These are phyloP conservation scores for Apodemia duryi DNA, from an alignment of 2,888 invertebrate species.

Conservation along the genomic window DNA sequence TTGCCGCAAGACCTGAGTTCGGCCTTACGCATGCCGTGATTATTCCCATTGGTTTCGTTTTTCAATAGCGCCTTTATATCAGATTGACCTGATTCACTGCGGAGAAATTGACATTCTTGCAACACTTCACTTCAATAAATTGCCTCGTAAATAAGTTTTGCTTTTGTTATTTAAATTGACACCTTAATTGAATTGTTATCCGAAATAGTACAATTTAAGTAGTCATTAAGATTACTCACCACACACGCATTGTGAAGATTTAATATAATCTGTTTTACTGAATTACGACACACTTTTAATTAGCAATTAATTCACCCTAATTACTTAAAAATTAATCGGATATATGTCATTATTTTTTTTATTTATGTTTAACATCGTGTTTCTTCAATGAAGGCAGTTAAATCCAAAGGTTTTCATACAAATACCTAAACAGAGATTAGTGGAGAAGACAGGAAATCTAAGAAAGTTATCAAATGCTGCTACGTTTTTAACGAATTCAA, in stretches of 20 bases:
- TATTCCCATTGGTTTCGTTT: conserved; percentile 72
- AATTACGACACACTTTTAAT: not conserved
- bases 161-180: conserved; percentile 26
- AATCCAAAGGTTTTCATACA: too few species aligned
- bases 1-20: conserved; percentile 45
- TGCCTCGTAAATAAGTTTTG: conserved; percentile 31
- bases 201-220: conserved; percentile 8
- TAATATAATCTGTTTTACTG: not conserved
- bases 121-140: conserved; percentile 43
- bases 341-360: too few species aligned
- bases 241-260: conserved; percentile 3
- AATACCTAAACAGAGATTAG: too few species aligned
- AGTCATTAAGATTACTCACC: not conserved
- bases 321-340: too few species aligned
- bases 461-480: too few species aligned
- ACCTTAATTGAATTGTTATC: conserved; percentile 22
- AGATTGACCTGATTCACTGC: conserved; percentile 68
- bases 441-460: too few species aligned
- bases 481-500: too few species aligned
- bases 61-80: conserved; percentile 73
- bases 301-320: too few species aligned
- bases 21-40: conserved; percentile 54
- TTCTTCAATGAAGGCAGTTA: too few species aligned
- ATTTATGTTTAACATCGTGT: too few species aligned
- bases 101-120: conserved; percentile 64